These are phyloP conservation scores for Chlorops oryzae DNA, from an alignment of 1,140 invertebrate species.

Conservation along the genomic window DNA sequence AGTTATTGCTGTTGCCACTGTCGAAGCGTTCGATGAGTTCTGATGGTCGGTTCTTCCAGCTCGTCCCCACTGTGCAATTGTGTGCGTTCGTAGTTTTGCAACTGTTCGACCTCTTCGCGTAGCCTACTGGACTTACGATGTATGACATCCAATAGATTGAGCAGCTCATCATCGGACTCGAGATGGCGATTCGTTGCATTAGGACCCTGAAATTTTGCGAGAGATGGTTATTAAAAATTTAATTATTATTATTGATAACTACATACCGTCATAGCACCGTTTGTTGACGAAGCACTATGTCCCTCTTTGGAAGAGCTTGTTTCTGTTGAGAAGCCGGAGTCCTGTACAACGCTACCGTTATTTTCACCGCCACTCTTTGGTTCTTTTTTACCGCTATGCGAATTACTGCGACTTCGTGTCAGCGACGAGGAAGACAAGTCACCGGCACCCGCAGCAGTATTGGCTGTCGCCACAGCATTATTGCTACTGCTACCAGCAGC, in stretches of 20 bases:
- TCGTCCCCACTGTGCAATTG: constrained; percentile 13
- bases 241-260: constrained; percentile 21
- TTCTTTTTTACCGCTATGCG: constrained; percentile 55
- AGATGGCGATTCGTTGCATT: constrained; percentile 39
- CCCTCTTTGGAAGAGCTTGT: constrained; percentile 70
- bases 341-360: constrained; percentile 65
- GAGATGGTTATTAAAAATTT: constrained; percentile 13
- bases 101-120: constrained; percentile 64
- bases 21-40: constrained; percentile 8
- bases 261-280: constrained; percentile 43
- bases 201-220: constrained; percentile 32
- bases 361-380: constrained; percentile 49
- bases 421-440: constrained; percentile 50
- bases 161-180: constrained; percentile 72
- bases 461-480: background rate
- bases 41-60: background rate
- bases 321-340: constrained; percentile 79
- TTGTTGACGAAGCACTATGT: constrained; percentile 53
- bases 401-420: constrained; percentile 60
- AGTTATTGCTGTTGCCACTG: constrained; percentile 13
- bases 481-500: constrained; percentile 14
- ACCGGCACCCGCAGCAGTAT: constrained; percentile 20
- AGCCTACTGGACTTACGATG: constrained; percentile 70
- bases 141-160: constrained; percentile 78
- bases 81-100: constrained; percentile 36